Base-by-base conservation (phyloP, 2,888 invertebrate genomes). In the Shargacucullia verbasci region DNA sequence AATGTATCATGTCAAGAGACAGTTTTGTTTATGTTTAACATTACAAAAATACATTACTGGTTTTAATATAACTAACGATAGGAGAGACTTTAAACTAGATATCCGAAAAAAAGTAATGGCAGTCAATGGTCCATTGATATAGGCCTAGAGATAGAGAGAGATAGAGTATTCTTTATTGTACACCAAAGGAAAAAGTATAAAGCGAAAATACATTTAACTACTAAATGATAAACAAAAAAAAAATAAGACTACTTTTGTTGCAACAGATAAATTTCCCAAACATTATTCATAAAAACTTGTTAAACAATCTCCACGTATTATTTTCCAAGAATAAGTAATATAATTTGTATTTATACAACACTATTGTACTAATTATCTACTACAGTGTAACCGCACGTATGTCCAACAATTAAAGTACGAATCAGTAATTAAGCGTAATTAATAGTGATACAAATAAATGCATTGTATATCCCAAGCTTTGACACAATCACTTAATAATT, bases 401-500 rank as follows among this genome's bases (percentile, higher is more conserved):
- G 39, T 48, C 34, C 38, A 7, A 12, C 57, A 65, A 61, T 52
- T 53, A 60, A 39, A 69, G 45, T 50, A 69, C 55, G 60, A 58
- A 65, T 55, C 43, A 59, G 44, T 61, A 49, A 65, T 56, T 35
- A 56, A 56, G 29, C 33, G 38, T 40, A 41, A 63, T 55, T 58
- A 58, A 44, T 58, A 44, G 33, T 29, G 15, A 48, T 60, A 60
- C 33, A 45, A 55, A 46, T 71, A 55, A 54, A 54, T 39, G 40
- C 35, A 60, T 39, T 43, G 41, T 60, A 53, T 53, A 38, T 39
- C 13, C 35, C 12, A 12, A 35, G 57, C 45, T 41, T 47, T 11
- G 13, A 13, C 44, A 58, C 64, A 55, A 64, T 60, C 64, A 41
- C 34, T 58, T 31, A 69, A 55, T 59, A 64, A 60, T 56, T 45